Percentiles rank a stretch among this genome's conserved stretches.
These are phyloP conservation scores for Delphinapterus leucas DNA, from an alignment of 2,113 vertebrate genomes.

Conservation along the genomic window DNA sequence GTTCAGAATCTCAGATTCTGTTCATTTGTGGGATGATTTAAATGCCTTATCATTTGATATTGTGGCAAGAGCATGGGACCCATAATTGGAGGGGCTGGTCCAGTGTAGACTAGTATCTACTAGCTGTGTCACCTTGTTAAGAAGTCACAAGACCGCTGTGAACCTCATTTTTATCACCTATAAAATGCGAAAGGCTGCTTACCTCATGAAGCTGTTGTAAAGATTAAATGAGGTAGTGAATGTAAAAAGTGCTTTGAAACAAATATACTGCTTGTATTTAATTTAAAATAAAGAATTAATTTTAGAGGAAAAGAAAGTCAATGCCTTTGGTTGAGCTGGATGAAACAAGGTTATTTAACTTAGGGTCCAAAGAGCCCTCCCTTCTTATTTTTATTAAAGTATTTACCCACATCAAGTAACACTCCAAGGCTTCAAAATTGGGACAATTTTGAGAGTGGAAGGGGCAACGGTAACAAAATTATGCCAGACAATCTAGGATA, in stretches of 20 bases:
- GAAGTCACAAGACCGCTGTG: neutral
- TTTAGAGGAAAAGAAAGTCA: constrained; percentile 16
- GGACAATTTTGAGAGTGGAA: neutral
- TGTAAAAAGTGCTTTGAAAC: neutral
- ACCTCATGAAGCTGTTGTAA: neutral
- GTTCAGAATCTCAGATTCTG: constrained; percentile 17
- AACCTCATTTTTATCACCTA: neutral
- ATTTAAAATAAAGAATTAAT: constrained; percentile 14
- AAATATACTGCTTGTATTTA: constrained; percentile 1
- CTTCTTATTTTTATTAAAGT: neutral
- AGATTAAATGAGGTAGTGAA: neutral
- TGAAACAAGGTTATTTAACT: neutral
- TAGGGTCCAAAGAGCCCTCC: neutral
- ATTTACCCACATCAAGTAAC: neutral
- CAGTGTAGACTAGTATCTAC: neutral
- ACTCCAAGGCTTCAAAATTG: neutral
- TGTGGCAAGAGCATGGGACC: neutral
- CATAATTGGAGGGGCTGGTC: neutral
- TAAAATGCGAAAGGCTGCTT: neutral
- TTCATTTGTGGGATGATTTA: neutral
- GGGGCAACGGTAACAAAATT: neutral
- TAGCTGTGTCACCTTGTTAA: neutral
- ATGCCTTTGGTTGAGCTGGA: constrained; percentile 14
- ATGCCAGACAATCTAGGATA: neutral
- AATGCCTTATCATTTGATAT: neutral